phyloP scores from a whole-genome alignment of 2,113 vertebrate genomes.

The Monopterus albus region DNA sequence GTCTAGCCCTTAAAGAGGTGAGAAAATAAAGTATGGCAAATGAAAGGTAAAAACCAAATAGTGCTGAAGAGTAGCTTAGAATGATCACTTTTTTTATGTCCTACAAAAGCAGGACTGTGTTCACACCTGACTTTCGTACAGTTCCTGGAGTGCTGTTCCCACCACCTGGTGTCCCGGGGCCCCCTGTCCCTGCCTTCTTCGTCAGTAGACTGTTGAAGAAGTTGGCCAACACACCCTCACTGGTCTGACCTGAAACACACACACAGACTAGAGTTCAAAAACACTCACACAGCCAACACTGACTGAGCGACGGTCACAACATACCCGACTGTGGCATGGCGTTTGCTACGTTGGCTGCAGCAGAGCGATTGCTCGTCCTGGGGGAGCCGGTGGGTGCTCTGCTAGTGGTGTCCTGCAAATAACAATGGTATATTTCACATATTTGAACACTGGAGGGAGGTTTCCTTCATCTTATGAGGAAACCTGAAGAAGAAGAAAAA shows the following conservation, averaged over 20 bases:
- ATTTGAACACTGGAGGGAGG: neutral
- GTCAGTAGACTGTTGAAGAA: constrained; percentile 99
- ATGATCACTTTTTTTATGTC: neutral
- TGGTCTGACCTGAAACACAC: constrained; percentile 91
- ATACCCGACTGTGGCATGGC: constrained; percentile 92
- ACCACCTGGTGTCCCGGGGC: constrained; percentile 82
- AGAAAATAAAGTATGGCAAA: constrained; percentile 5
- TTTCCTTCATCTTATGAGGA: constrained; percentile 5
- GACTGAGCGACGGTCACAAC: constrained; percentile 15
- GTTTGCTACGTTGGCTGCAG: constrained; percentile 91
- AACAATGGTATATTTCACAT: constrained; percentile 18
- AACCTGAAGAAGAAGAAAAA: constrained; percentile 16
- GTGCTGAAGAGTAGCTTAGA: constrained; percentile 15
- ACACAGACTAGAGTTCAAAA: constrained; percentile 11
- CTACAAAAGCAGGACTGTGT: neutral
- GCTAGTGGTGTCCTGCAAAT: constrained; percentile 87
- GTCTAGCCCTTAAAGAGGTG: too few relatives aligned
- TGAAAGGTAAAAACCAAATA: constrained; percentile 18
- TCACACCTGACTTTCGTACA: constrained; percentile 93
- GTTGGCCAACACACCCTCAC: constrained; percentile 97
- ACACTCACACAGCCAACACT: neutral
- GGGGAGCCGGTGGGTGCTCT: constrained; percentile 93
- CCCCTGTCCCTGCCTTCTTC: constrained; percentile 95
- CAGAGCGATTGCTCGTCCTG: constrained; percentile 92
- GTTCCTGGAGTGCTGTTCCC: constrained; percentile 89